Base-by-base conservation (phyloP, 53 echinoderm and acorn worm genomes). In the Paracentrotus lividus region DNA sequence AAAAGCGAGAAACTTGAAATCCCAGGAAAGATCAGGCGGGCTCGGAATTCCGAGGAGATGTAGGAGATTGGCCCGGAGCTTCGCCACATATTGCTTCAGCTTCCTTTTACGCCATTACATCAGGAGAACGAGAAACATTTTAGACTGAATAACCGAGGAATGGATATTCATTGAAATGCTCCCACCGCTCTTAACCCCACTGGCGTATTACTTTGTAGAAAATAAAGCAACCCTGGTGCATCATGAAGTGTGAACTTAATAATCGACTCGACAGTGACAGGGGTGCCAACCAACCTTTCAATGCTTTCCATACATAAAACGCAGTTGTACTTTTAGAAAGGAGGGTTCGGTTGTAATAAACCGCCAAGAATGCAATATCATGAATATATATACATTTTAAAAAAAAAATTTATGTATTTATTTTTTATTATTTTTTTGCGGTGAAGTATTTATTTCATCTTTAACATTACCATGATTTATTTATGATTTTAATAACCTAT, bases 81-180 rank as follows among this genome's bases (percentile, higher is more conserved):
- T 21, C 23, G 42, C 43, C 77, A 27, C 40, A 26, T 81, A 81
- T 81, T 81, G 81, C 81, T 81, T n/a, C 81, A 81, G 81, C 81
- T 81, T 81, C 81, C 47, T 45, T 45, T 81, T 47, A 3, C 15
- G 24, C 44, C 81, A 81, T 81, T 81, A 81, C 26, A 26, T 45
- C 26, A 18, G 44, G 81, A n/a, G 12, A 81, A 26, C 47, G 12
- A 47, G 81, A 20, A 81, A 47, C 24, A 81, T 45, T 81, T n/a
- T 27, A 81, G 26, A 81, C 3, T 16, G 81, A 81, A 81, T n/a
- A 47, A 27, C 44, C 47, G 10, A 16, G 26, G 81, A 47, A 76
- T 23, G 81, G 81, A 76, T 23, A 45, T 47, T 81, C 26, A 81
- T 81, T 2, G 81, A 81, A 81, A 81, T 34, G 49, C 20, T 81